phyloP scores from a whole-genome alignment of 2,888 invertebrate species.

The Chironomus tentans region DNA sequence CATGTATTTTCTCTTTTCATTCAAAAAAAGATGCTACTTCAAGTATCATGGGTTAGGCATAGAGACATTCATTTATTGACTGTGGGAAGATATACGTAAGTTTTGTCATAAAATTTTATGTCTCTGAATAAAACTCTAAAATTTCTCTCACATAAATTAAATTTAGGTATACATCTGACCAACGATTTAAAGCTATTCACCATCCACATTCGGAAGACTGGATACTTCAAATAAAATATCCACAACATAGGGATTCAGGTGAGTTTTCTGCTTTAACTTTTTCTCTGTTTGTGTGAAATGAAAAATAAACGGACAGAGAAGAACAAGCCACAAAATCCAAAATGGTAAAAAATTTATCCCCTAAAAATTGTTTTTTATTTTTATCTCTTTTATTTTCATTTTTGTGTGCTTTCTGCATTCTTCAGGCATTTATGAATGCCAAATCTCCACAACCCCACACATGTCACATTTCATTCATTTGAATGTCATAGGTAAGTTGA shows the following conservation, averaged over 20 bases:
- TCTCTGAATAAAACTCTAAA: neutral
- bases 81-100: slow-evolving; percentile 73
- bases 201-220: slow-evolving; percentile 81
- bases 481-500: slow-evolving; percentile 74
- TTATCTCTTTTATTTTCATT: neutral
- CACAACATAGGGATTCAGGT: slow-evolving; percentile 72
- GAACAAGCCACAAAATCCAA: neutral
- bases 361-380: neutral
- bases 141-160: neutral
- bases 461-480: slow-evolving; percentile 87
- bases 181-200: slow-evolving; percentile 80
- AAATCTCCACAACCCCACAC: slow-evolving; percentile 87
- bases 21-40: slow-evolving; percentile 52
- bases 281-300: neutral
- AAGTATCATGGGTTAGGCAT: slow-evolving; percentile 89
- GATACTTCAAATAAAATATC: slow-evolving; percentile 86
- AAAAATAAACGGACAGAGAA: too few species aligned
- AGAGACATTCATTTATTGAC: slow-evolving; percentile 83
- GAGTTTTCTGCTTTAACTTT: neutral
- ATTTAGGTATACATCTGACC: slow-evolving; percentile 65
- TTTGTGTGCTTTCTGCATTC: neutral
- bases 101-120: neutral
- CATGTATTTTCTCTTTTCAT: neutral
- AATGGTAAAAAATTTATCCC: neutral
- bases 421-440: slow-evolving; percentile 80